Evolutionary conservation across 1,140 invertebrate species (phyloP).

Genomic region (Periplaneta americana): DNA sequence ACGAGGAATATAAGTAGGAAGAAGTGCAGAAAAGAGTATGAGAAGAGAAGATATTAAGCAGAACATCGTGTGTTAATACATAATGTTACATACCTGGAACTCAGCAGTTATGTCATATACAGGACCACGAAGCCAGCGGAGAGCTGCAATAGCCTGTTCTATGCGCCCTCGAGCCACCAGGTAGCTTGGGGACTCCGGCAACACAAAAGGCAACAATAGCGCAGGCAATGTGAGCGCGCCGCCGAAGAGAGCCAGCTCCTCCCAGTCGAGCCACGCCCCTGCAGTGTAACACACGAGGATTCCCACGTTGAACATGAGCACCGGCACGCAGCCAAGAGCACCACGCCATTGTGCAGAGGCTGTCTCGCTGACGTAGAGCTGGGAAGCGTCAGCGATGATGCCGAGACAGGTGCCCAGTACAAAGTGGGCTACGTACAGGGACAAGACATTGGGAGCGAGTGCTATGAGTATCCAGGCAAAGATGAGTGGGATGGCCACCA

Average conservation of each 20-base stretch:
- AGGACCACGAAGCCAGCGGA: slow-evolving; percentile 34
- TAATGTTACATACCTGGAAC: slow-evolving; percentile 9
- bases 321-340: slow-evolving; percentile 35
- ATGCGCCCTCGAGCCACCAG: slow-evolving; percentile 21
- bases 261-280: slow-evolving; percentile 17
- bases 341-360: slow-evolving; percentile 40
- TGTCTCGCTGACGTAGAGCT: slow-evolving; percentile 52
- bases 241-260: slow-evolving; percentile 16
- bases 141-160: slow-evolving; percentile 30
- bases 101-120: slow-evolving; percentile 17
- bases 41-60: too few species aligned
- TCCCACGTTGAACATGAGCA: slow-evolving; percentile 21
- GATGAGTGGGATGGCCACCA: slow-evolving; percentile 35
- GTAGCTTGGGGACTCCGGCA: slow-evolving; percentile 42
- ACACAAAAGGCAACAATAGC: slow-evolving; percentile 4
- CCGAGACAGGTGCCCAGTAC: slow-evolving; percentile 15
- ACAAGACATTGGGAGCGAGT: slow-evolving; percentile 34
- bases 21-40: too few species aligned
- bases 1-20: too few species aligned
- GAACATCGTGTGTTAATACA: too few species aligned
- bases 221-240: slow-evolving; percentile 15
- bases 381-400: slow-evolving; percentile 17
- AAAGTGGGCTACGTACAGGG: slow-evolving; percentile 33
- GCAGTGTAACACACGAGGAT: slow-evolving; percentile 17
- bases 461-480: slow-evolving; percentile 36